These are phyloP conservation scores for Rhodeus uyekii DNA, from an alignment of 2,797 vertebrate genomes.

Conservation along the genomic window DNA sequence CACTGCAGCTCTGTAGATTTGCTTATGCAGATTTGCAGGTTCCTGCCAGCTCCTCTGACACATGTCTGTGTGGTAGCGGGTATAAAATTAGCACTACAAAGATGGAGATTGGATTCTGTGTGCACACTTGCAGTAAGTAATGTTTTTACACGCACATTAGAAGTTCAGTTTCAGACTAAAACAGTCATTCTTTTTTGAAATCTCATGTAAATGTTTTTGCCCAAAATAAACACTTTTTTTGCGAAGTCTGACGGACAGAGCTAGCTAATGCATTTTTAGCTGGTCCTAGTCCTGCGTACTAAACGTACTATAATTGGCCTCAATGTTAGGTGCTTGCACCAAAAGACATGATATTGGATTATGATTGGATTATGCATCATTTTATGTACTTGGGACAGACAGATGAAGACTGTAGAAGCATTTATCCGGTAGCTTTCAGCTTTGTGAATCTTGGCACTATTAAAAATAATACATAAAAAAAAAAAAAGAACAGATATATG, in stretches of 20 bases:
- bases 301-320: constrained; percentile 41
- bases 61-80: constrained; percentile 40
- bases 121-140: background rate
- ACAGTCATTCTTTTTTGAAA: background rate
- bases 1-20: constrained; percentile 39
- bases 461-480: background rate
- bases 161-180: background rate
- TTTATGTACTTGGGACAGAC: background rate
- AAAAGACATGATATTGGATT: background rate
- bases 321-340: background rate
- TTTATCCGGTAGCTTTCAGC: constrained; percentile 39
- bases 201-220: background rate
- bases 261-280: background rate
- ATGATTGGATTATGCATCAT: background rate
- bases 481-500: background rate
- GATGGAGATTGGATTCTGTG: background rate
- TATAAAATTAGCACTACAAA: constrained; percentile 50
- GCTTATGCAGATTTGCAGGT: constrained; percentile 50
- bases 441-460: background rate
- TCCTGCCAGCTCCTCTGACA: constrained; percentile 44
- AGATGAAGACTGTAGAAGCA: constrained; percentile 19
- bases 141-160: background rate
- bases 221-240: background rate
- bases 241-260: background rate
- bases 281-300: background rate